Evolutionary conservation across 2,113 vertebrate species (phyloP).

Genomic region (Tragulus kanchil): DNA sequence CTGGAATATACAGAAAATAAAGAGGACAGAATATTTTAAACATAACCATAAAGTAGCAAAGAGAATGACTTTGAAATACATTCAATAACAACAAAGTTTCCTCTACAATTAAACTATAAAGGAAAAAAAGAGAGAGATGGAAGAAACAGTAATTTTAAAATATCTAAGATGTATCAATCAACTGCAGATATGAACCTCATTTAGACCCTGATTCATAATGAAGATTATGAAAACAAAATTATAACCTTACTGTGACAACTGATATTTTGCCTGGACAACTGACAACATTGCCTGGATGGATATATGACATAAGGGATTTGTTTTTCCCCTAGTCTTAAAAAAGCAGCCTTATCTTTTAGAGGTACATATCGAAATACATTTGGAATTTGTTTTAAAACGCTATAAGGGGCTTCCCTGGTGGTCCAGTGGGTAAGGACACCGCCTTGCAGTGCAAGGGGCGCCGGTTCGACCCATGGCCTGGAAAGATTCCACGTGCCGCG

Average conservation of each 20-base stretch:
- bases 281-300: background rate
- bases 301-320: constrained; percentile 13
- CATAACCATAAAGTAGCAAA: constrained; percentile 1
- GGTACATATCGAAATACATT: background rate
- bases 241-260: background rate
- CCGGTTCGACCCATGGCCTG: too few species aligned
- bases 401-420: too few species aligned
- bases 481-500: too few species aligned
- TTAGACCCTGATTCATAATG: constrained; percentile 12
- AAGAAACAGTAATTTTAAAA: background rate
- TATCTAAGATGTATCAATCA: background rate
- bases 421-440: too few species aligned
- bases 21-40: constrained; percentile 2
- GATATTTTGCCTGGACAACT: too few species aligned
- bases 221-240: constrained; percentile 38
- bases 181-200: background rate
- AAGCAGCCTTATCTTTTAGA: background rate
- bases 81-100: background rate
- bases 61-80: background rate
- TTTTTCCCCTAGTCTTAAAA: background rate
- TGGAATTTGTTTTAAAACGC: constrained; percentile 41
- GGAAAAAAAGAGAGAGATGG: background rate
- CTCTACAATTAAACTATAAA: constrained; percentile 33
- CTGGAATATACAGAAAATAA: background rate
- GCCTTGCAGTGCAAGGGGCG: too few species aligned